Base-by-base conservation (phyloP, 2,797 vertebrate species). In the Cossypha caffra region DNA sequence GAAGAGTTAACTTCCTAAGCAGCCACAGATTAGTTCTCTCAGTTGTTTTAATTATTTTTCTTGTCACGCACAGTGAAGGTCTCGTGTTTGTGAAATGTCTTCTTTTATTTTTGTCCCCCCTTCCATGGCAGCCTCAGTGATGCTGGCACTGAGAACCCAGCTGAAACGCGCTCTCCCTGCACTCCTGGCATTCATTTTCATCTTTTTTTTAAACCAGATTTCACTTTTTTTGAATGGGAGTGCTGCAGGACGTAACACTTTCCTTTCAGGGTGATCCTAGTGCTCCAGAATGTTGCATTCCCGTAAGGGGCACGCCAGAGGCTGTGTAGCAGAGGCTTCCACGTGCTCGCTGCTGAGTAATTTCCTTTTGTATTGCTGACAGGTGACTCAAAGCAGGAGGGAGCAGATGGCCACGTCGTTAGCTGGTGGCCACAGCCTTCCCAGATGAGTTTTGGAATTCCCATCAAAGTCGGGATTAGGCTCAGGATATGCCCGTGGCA, bases 31-130 rank as follows among this genome's bases (percentile, higher is more conserved):
- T 91, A 94, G 93, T 97, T 96, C 95, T 66, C 94, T 96, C 82
- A 50, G 83, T 96, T 97, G 94, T 97, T 97, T 96, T 95, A 95
- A 98, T 98, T 98, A 97, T 97, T 97, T 97, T 98, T 98, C 98
- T 97, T 54, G 93, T 98, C 98, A 98, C 97, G 96, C 94, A 48
- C 97, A 20, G 95, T 52, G 93, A 95, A 98, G 92, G 97, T 92
- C 95, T 97, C 94, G 86, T 95, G 78, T 98, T 97, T 97, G 96
- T 97, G 95, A 97, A 97, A 96, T 96, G 95, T 91, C 82, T 81
- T 91, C 42, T 84, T 74, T 86, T 47, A 63, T 66, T 85, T 68
- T 64, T 76, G 62, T 79, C 69, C 95, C 83, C 83, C 71, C 38
- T 88, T 89, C 71, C 78, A 9, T 48, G 82, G 94, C 96, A 91